A percentile compares a stretch with the other conserved stretches of the same genome.
Evolutionary conservation across 2,113 vertebrate species (phyloP).

Genomic region (Thinocorus orbignyianus): DNA sequence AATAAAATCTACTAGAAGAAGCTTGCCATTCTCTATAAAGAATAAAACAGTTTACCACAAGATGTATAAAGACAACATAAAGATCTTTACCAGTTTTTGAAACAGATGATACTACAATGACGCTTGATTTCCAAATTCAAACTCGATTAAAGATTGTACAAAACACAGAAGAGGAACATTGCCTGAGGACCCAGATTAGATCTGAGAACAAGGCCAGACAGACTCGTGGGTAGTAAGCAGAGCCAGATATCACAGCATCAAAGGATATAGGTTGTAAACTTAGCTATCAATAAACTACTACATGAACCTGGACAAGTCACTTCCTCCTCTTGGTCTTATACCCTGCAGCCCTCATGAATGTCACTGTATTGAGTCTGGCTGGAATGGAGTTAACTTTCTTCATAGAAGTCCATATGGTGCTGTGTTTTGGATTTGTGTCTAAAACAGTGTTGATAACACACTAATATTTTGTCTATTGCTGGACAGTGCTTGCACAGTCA

Average conservation of each 20-base stretch:
- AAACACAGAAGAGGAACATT: not conserved
- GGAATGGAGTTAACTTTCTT: not conserved
- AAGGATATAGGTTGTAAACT: not conserved
- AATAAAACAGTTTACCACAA: not conserved
- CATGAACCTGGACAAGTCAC: not conserved
- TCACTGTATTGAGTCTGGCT: not conserved
- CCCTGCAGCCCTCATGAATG: not conserved
- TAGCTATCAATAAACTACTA: not conserved
- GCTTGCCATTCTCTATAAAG: not conserved
- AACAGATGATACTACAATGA: not conserved
- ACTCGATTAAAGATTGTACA: not conserved
- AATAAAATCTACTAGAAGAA: not conserved
- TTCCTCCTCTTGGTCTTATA: not conserved
- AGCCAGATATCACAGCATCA: not conserved
- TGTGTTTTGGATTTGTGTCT: not conserved
- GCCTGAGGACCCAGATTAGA: not conserved
- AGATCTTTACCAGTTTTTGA: not conserved
- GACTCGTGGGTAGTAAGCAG: not conserved
- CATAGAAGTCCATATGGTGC: not conserved
- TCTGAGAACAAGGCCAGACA: not conserved
- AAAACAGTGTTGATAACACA: not conserved
- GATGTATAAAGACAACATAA: not conserved
- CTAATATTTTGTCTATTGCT: not conserved
- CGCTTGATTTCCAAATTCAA: not conserved
- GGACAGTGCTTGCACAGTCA: not conserved